Base-by-base conservation (phyloP, 2,888 invertebrate species). In the Rutpela maculata region DNA sequence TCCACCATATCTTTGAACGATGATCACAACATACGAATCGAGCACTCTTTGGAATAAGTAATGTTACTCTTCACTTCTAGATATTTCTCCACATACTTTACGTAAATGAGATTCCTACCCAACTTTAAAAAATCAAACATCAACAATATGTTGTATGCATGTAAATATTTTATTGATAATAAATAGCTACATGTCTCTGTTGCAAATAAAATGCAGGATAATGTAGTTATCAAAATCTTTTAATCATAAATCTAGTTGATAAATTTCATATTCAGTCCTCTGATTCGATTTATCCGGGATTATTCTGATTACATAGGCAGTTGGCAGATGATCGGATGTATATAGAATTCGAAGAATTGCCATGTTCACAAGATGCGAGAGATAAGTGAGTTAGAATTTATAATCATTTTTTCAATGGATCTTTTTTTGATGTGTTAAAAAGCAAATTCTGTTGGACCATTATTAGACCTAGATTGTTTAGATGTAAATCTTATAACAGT, bases 71-170 rank as follows among this genome's bases (percentile, higher is more conserved):
- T 65, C 43, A 43, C 18, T 43, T 43, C 12, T 22, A 17, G 65
- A 18, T 50, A 50, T 50, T 17, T 65, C 18, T 65, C 18, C 17
- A 22, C 65, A 43, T 65, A 43, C 43, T 65, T 65, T 65, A 43
- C 65, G 43, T 65, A 65, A 65, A 65, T 65, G 65, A 65, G 65
- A 65, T 65, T 65, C 65, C 65, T 43, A 3, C 65, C 19, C n/a
- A 10, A 18, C 5, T 38, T 43, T 43, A 63, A 65, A 63, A 65
- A 43, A 19, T 19, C 15, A 19, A 5, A 11, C 1, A 50, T 65
- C 65, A 43, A 65, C 65, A 65, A 43, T 63, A 63, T 65, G 65
- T 65, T 65, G 65, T 18, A 19, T 65, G 43, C 43, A 17, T 65
- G 65, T 22, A 19, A 65, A 65, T 65, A 65, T 65, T 43, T 65